Evolutionary conservation across 2,113 vertebrate genomes (phyloP).

Genomic region (Connochaetes taurinus): DNA sequence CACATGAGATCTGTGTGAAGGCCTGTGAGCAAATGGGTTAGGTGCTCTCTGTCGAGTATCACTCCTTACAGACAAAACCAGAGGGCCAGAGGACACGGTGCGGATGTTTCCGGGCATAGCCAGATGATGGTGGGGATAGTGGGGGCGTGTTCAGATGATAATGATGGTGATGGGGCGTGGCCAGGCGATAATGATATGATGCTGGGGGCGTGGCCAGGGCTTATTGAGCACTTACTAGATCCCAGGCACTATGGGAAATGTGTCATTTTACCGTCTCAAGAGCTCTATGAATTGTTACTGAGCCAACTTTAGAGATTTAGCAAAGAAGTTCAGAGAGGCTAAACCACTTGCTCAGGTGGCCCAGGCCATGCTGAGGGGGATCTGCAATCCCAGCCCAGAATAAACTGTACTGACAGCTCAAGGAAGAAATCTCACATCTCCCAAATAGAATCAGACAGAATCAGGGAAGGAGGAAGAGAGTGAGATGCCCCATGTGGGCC

Average conservation of each 20-base stretch:
- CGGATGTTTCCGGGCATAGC: not conserved
- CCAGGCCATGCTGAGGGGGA: accelerated
- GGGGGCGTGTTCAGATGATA: accelerated
- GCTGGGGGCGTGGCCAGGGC: not conserved
- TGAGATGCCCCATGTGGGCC: accelerated
- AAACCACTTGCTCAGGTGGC: not conserved
- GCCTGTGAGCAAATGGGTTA: not conserved
- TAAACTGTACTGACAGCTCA: accelerated
- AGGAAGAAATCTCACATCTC: accelerated
- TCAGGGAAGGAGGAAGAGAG: not conserved
- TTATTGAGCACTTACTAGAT: accelerated
- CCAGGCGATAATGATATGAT: accelerated
- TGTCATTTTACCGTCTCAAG: not conserved
- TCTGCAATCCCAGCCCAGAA: not conserved
- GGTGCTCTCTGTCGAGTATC: accelerated
- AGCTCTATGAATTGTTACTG: not conserved
- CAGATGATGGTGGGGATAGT: accelerated
- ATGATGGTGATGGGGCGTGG: accelerated
- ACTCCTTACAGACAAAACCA: not conserved
- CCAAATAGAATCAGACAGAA: not conserved
- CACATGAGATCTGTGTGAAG: not conserved
- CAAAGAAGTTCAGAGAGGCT: not conserved
- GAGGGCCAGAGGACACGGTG: not conserved
- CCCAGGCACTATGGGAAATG: too few relatives aligned
- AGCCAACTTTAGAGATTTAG: not conserved